A percentile compares a stretch with the other conserved stretches of the same genome.
These are phyloP conservation scores for Centruroides vittatus DNA, from an alignment of 1,140 invertebrate species.

Conservation along the genomic window DNA sequence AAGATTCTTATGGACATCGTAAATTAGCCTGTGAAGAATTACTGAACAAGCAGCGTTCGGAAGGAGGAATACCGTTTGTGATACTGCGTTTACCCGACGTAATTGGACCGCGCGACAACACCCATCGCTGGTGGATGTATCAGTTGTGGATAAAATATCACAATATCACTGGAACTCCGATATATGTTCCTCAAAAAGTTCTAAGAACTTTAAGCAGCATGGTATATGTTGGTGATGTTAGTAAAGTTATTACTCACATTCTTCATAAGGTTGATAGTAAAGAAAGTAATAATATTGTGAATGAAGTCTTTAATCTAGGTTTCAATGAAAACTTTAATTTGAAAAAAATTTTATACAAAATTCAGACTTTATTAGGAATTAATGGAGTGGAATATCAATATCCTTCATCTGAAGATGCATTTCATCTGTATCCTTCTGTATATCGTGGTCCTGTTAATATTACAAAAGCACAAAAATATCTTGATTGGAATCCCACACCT, in stretches of 20 bases:
- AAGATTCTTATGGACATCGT: slow-evolving; percentile 32
- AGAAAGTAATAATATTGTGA: slow-evolving; percentile 14
- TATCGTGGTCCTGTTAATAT: slow-evolving; percentile 29
- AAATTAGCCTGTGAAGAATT: slow-evolving; percentile 34
- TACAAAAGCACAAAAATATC: slow-evolving; percentile 24
- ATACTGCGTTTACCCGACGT: slow-evolving; percentile 36
- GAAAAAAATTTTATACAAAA: slow-evolving; percentile 22
- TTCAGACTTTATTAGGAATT: slow-evolving; percentile 20
- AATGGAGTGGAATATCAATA: slow-evolving; percentile 16
- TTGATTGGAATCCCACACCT: slow-evolving; percentile 29
- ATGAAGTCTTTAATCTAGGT: slow-evolving; percentile 33
- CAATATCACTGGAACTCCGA: slow-evolving; percentile 20
- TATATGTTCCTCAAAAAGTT: slow-evolving; percentile 26
- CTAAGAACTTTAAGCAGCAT: slow-evolving; percentile 27
- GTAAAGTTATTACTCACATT: slow-evolving; percentile 22
- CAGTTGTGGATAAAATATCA: slow-evolving; percentile 33
- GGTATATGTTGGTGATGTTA: slow-evolving; percentile 35
- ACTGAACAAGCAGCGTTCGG: slow-evolving; percentile 16
- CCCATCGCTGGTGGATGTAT: slow-evolving; percentile 36
- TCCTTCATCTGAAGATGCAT: slow-evolving; percentile 15
- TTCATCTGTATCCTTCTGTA: slow-evolving; percentile 34
- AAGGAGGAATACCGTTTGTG: slow-evolving; percentile 27
- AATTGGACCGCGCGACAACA: slow-evolving; percentile 34
- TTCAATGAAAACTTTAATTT: slow-evolving; percentile 25
- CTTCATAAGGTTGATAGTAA: slow-evolving; percentile 16